Evolutionary conservation across 2,797 vertebrate genomes (phyloP), one percentile per base, ranked within the genome.

Genomic region (Sphenopsis melanotis): DNA sequence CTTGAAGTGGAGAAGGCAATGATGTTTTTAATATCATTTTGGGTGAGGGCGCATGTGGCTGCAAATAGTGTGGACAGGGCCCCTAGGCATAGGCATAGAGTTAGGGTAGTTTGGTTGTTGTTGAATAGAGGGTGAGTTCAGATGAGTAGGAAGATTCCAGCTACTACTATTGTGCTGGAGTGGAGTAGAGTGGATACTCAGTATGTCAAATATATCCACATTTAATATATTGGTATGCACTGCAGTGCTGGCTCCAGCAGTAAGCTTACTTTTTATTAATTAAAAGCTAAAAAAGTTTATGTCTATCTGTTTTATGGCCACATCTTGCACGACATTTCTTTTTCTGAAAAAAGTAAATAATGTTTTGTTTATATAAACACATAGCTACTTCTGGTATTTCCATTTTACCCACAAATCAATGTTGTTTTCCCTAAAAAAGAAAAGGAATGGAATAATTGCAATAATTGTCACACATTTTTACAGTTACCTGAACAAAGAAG

Each of bases 401-500:
- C 18, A 14, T 59, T 44, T 42, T 1, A 4, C 24, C 17, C 27
- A 4, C 0, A 27, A 20, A 66, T 42, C 39, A 36, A 12, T 2
- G 15, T 2, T 30, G 18, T 29, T 92, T 89, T 30, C 37, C 22
- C n/a, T 55, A 57, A 41, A 57, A 44, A 44, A 46, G 27, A 68
- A 60, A 64, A 90, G n/a, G 20, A 66, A 46, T 4, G 39, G 17
- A n/a, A 15, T 23, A 60, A 71, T 15, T 49, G n/a, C 42, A 65
- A 10, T 2, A 23, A 32, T 0, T 18, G 9, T 4, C 69, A 72
- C 30, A 10, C 21, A 13, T 53, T 75, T 57, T 81, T 34, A 61
- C n/a, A 66, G 74, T 81, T 98, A 99, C 99, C 99, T 99, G 99
- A 32, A 98, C 98, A 91, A 99, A 98, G 97, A 98, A 23, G 96